These are phyloP conservation scores for Lycocerus yunnanus DNA, from an alignment of 2,888 invertebrate genomes.

Conservation along the genomic window DNA sequence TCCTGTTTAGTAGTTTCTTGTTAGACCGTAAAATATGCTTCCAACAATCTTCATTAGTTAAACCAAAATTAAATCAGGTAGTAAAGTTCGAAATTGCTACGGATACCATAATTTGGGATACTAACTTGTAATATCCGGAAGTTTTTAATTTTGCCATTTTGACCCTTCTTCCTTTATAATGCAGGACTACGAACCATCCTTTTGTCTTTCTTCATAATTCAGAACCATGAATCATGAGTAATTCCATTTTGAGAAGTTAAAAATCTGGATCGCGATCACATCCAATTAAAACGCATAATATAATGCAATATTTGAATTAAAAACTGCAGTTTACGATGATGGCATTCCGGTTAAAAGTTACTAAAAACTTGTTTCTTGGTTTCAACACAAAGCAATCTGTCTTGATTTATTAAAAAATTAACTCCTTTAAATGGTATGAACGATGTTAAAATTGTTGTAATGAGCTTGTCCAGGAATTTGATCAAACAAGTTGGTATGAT, in stretches of 20 bases:
- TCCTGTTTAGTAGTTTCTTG: not conserved
- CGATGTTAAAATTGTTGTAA: not conserved
- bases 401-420: not conserved
- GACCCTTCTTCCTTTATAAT: no score
- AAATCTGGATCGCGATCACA: not conserved
- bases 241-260: no score
- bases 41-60: not conserved
- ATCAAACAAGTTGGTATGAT: not conserved
- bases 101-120: not conserved
- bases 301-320: not conserved
- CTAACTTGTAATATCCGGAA: not conserved
- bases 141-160: not conserved
- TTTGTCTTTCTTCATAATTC: no score
- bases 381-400: not conserved
- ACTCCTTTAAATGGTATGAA: not conserved
- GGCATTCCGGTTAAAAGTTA: not conserved
- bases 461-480: not conserved
- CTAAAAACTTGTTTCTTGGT: not conserved
- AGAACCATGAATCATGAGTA: no score
- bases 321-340: not conserved
- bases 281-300: not conserved
- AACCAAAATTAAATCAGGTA: not conserved
- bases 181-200: no score
- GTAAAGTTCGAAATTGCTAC: not conserved
- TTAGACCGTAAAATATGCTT: not conserved